A percentile compares a stretch with the other conserved stretches of the same genome.
These are phyloP conservation scores for Urocolius indicus DNA, from an alignment of 2,113 vertebrate species.

Conservation along the genomic window DNA sequence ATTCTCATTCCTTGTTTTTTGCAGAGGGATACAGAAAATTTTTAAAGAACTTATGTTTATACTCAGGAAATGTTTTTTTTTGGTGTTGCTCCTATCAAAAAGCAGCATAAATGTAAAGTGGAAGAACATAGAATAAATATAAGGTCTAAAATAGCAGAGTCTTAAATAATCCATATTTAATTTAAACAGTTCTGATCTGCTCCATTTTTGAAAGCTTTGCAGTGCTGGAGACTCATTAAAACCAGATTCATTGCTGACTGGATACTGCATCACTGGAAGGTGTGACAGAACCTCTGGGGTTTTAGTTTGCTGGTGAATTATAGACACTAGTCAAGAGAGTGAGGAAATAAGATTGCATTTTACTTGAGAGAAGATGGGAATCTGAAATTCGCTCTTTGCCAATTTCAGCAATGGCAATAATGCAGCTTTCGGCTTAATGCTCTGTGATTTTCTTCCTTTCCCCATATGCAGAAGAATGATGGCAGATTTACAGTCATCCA, in stretches of 20 bases:
- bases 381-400: neutral
- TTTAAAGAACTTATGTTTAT: neutral
- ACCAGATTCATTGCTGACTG: constrained; percentile 42
- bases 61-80: neutral
- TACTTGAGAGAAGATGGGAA: constrained; percentile 25
- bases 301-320: constrained; percentile 56
- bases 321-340: constrained; percentile 32
- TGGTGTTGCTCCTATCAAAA: neutral
- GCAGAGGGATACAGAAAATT: neutral
- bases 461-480: constrained; percentile 89
- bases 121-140: neutral
- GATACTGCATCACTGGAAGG: constrained; percentile 49
- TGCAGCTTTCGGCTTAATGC: constrained; percentile 40
- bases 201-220: neutral
- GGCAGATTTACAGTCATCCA: constrained; percentile 97
- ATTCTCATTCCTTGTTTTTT: neutral
- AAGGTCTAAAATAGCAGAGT: constrained; percentile 23
- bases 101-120: neutral
- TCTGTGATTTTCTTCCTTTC: constrained; percentile 12
- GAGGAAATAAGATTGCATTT: constrained; percentile 40
- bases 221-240: constrained; percentile 57
- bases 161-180: constrained; percentile 64
- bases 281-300: neutral
- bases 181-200: constrained; percentile 50
- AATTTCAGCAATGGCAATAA: constrained; percentile 22